Conservation (phyloP, 2,888 invertebrate species). For the Ormyrus rosae region DNA sequence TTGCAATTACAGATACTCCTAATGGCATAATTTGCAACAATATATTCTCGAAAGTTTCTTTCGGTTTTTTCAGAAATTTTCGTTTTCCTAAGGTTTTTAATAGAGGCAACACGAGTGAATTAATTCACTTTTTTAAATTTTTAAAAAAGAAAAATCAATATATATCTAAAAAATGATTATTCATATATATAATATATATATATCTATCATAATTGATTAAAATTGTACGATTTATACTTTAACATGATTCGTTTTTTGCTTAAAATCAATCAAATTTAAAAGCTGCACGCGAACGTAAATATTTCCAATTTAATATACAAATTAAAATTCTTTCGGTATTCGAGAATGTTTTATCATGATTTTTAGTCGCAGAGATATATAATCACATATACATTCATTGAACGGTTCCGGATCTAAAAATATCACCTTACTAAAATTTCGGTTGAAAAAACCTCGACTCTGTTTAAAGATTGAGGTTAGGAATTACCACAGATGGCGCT, state of each 20-base stretch:
- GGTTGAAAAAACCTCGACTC: conserved; percentile 40
- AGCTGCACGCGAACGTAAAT: conserved; percentile 4
- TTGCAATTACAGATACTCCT: too few species aligned
- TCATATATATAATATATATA: neutral
- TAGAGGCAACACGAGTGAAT: too few species aligned
- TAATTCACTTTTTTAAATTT: too few species aligned
- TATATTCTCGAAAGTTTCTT: too few species aligned
- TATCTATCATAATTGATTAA: too few species aligned
- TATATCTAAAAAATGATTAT: neutral
- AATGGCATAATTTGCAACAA: too few species aligned
- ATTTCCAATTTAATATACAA: conserved; percentile 18
- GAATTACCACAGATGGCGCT: conserved; percentile 32
- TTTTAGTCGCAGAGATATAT: conserved; percentile 8
- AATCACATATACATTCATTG: conserved; percentile 57
- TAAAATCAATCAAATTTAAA: conserved; percentile 5
- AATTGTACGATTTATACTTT: neutral
- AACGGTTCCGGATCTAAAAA: conserved; percentile 56
- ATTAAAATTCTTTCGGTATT: conserved; percentile 28
- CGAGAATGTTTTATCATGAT: conserved; percentile 11
- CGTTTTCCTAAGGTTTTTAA: too few species aligned
- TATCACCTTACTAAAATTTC: conserved; percentile 51
- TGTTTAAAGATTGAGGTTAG: conserved; percentile 12
- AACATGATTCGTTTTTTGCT: neutral
- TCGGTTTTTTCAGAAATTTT: too few species aligned
- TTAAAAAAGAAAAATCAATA: neutral